Base-by-base conservation (phyloP, 2,888 invertebrate genomes). In the Margaritifera margaritifera region DNA sequence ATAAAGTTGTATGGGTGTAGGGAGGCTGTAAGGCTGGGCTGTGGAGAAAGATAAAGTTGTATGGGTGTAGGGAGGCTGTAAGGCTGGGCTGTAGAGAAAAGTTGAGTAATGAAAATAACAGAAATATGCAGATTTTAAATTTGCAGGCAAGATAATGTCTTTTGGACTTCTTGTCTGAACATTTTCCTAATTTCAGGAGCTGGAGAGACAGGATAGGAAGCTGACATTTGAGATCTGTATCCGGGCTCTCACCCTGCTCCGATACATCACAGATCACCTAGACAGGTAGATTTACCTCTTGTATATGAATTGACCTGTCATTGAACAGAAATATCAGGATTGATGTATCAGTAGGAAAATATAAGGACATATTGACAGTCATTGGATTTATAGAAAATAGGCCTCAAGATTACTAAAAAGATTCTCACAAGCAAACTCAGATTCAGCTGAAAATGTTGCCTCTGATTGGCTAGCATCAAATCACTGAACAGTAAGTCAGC, bases 201-300 rank as follows among this genome's bases (percentile, higher is more conserved):
- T 90, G 24, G 80, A 85, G 66, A 81, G 82, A 62, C 90, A 89
- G 69, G 81, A 87, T 20, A 80, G 81, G 69, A 80, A 79, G 54
- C 90, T 96, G 42, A 92, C 93, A 75, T 95, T 94, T 86, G 95
- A 95, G 82, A 94, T 96, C 80, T 94, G 94, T 64, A 93, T 96
- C 87, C 92, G 95, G 78, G 94, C 94, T 77, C 92, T 96, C 71
- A 94, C 95, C 0, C 93, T 97, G 75, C 90, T 96, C n/a, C 92
- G 95, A 90, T 95, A 92, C 81, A 88, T 94, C 53, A 91, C 92
- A 18, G 93, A 93, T 88, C 92, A 92, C 84, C 83, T 92, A 64
- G 92, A 31, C 6, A 31, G 42, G 42, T 42, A 42, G 42, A 11
- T 42, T 42, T 42, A 42, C 8, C 11, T 42, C 1, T 42, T 42